These are phyloP conservation scores for Melipona bicolor DNA, from an alignment of 2,888 invertebrate genomes.

Conservation along the genomic window DNA sequence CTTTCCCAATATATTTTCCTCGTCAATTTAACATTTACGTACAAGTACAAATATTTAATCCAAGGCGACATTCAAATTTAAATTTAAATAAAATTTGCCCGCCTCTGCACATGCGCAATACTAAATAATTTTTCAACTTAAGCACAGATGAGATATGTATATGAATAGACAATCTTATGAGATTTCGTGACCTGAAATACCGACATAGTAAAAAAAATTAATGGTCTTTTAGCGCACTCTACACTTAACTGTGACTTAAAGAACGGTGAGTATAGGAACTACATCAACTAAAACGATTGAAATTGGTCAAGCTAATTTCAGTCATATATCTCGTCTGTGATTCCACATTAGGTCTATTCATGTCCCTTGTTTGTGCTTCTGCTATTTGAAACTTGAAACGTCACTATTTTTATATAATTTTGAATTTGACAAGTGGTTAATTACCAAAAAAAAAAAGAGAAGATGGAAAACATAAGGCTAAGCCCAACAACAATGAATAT, in stretches of 20 bases:
- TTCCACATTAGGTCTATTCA: no score
- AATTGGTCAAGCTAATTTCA: no score
- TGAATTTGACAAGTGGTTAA: background rate
- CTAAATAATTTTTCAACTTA: background rate
- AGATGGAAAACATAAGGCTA: conserved; percentile 67
- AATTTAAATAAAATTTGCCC: background rate
- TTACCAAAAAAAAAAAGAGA: background rate
- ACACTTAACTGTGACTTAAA: no score
- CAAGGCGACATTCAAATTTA: background rate
- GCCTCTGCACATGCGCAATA: background rate
- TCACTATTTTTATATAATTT: background rate
- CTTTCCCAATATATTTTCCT: background rate
- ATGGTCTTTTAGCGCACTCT: no score
- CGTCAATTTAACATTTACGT: background rate
- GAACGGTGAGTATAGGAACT: no score
- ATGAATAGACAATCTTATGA: no score
- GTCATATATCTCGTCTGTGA: no score
- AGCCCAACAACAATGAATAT: conserved; percentile 69
- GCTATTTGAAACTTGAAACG: background rate
- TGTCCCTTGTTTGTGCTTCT: background rate
- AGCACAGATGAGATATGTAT: no score
- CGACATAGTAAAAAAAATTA: no score
- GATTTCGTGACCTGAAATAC: no score
- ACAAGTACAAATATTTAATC: no score
- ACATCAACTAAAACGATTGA: no score